A percentile compares a stretch with the other conserved stretches of the same genome.
phyloP scores from a whole-genome alignment of 2,797 vertebrate genomes.

The Sebastes aleutianus region DNA sequence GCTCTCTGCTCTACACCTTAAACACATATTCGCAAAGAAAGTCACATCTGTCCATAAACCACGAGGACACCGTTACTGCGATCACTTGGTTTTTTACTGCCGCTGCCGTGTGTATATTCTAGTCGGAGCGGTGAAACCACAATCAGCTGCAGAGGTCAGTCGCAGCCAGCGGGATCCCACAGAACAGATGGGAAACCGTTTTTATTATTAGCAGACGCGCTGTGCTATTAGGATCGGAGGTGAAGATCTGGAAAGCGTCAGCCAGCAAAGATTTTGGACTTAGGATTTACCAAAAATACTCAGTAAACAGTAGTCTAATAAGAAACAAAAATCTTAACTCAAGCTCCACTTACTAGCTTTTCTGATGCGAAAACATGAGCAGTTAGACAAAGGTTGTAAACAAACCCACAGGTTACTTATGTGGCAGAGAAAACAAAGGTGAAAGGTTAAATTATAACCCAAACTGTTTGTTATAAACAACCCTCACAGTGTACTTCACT shows the following conservation, averaged over 20 bases:
- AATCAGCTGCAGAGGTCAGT: conserved; percentile 18
- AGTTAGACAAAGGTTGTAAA: not conserved
- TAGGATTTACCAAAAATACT: not conserved
- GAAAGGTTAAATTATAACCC: not conserved
- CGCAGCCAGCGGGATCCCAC: not conserved
- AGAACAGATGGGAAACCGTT: conserved; percentile 6
- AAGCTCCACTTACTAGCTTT: too few species aligned
- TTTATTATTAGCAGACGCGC: not conserved
- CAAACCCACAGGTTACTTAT: not conserved
- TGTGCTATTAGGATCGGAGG: not conserved
- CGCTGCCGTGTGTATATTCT: not conserved
- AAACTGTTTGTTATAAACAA: not conserved
- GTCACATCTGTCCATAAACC: conserved; percentile 5
- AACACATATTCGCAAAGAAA: not conserved
- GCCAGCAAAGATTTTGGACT: not conserved
- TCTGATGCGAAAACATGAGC: not conserved
- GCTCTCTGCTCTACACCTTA: not conserved
- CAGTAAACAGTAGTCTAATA: too few species aligned
- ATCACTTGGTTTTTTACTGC: not conserved
- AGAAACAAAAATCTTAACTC: too few species aligned
- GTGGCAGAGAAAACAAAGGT: not conserved
- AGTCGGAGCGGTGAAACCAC: conserved; percentile 10
- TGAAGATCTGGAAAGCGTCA: not conserved
- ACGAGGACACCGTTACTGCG: not conserved
- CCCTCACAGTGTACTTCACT: not conserved